Evolutionary conservation across 2,888 invertebrate genomes (phyloP), one percentile per base, ranked within the genome.

Genomic region (Harpalus rufipes): DNA sequence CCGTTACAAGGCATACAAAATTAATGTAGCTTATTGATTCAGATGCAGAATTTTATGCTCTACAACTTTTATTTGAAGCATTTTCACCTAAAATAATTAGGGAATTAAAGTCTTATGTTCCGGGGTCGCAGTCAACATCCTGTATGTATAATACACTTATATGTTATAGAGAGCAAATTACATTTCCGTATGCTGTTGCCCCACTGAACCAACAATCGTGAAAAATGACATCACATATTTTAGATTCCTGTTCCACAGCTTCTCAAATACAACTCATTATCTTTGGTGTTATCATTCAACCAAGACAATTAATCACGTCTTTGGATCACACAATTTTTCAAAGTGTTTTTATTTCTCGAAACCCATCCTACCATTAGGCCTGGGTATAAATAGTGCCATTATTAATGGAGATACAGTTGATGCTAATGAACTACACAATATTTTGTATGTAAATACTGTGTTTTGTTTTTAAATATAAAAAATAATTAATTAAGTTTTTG

Each of bases 201-300:
- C 32, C 7, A 68, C 14, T 68, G 39, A 68, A 39, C 68, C 32
- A 14, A 63, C 32, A 63, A 39, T 14, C n/a, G 68, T 81, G 81
- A 81, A 81, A 65, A 81, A 81, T 81, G 81, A 81, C 51, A 18
- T 18, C 14, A 59, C 79, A 79, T 79, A 79, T 79, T 79, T 79
- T 32, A 81, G 51, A 81, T 81, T 51, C 51, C 41, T 44, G 0
- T 65, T 81, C 81, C 65, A 65, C 51, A n/a, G 44, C 65, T 18
- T 12, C 65, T 81, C 65, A 65, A 81, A 81, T 65, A 81, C 65
- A 81, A 81, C 63, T 81, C 81, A 81, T 81, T 81, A 81, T 65
- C 65, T 65, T 18, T 65, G 44, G 51, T 81, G 81, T 81, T 81
- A 81, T 81, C 81, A 81, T 81, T 81, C 81, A 81, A 51, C 63